Conservation (phyloP, 2,113 vertebrate species). For the Hyaena hyaena region DNA sequence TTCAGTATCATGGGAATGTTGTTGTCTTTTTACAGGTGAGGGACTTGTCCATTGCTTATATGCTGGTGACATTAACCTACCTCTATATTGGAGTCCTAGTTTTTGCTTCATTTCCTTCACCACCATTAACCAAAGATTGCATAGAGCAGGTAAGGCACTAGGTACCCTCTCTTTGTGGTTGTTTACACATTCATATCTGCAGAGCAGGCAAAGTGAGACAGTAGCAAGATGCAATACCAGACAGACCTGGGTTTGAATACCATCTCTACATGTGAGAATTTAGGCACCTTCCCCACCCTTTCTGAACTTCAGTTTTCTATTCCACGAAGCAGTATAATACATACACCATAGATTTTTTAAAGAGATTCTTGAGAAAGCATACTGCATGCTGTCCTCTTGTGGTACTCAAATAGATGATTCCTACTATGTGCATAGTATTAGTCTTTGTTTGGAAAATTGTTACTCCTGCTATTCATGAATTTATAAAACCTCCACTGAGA, state of each 20-base stretch:
- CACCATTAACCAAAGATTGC: constrained; percentile 95
- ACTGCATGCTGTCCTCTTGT: neutral
- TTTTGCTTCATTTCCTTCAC: constrained; percentile 96
- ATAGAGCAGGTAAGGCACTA: constrained; percentile 93
- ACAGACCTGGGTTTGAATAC: constrained; percentile 1
- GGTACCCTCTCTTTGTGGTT: neutral
- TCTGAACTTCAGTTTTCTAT: neutral
- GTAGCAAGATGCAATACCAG: neutral
- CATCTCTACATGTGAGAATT: neutral
- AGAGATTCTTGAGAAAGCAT: neutral
- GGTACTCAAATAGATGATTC: neutral
- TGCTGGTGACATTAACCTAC: constrained; percentile 95
- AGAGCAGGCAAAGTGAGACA: neutral
- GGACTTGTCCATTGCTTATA: constrained; percentile 96
- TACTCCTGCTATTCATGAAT: neutral
- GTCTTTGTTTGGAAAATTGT: neutral
- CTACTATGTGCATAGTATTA: neutral
- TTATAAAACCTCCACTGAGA: constrained; percentile 10
- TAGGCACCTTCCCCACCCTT: neutral
- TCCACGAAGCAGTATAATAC: neutral
- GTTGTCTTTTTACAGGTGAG: constrained; percentile 89
- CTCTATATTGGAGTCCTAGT: constrained; percentile 95
- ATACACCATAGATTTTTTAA: neutral
- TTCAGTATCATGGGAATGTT: neutral
- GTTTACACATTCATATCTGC: neutral